Percentiles rank a stretch among this genome's conserved stretches.
Conservation (phyloP, 2,888 invertebrate genomes). For the Parnassius smintheus region DNA sequence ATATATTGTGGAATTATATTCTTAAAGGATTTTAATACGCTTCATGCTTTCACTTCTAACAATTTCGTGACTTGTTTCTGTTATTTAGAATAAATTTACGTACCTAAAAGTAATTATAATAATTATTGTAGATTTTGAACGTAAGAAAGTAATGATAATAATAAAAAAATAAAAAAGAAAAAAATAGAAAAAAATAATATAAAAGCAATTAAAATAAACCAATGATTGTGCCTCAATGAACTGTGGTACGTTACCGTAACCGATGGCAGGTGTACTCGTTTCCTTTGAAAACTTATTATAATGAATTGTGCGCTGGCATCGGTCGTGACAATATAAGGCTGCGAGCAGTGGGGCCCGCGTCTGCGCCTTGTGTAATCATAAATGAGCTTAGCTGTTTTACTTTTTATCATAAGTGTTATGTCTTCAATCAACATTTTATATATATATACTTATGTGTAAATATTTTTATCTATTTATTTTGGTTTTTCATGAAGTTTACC, state of each 20-base stretch:
- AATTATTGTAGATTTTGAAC: constrained; percentile 65
- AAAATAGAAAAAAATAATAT: constrained; percentile 53
- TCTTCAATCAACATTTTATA: constrained; percentile 80
- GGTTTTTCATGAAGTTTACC: constrained; percentile 76
- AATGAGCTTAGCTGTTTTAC: constrained; percentile 81
- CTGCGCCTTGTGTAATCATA: constrained; percentile 76
- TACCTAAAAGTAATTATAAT: constrained; percentile 80
- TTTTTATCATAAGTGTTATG: constrained; percentile 79
- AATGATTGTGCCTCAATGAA: constrained; percentile 82
- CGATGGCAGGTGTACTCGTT: constrained; percentile 76
- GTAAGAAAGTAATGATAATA: constrained; percentile 51
- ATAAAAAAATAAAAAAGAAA: constrained; percentile 46
- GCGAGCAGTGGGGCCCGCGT: constrained; percentile 60
- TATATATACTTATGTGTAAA: constrained; percentile 67
- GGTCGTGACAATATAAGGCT: constrained; percentile 63
- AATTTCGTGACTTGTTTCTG: constrained; percentile 78
- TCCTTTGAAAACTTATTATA: constrained; percentile 59
- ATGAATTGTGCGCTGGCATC: constrained; percentile 66
- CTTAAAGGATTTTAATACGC: constrained; percentile 77
- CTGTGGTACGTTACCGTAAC: constrained; percentile 81
- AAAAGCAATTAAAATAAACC: constrained; percentile 79
- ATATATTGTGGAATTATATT: constrained; percentile 79
- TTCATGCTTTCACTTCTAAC: constrained; percentile 79
- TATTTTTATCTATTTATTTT: constrained; percentile 76
- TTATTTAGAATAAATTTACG: constrained; percentile 81